Base-by-base conservation (phyloP, 2,113 vertebrate species). In the Microtus pennsylvanicus region DNA sequence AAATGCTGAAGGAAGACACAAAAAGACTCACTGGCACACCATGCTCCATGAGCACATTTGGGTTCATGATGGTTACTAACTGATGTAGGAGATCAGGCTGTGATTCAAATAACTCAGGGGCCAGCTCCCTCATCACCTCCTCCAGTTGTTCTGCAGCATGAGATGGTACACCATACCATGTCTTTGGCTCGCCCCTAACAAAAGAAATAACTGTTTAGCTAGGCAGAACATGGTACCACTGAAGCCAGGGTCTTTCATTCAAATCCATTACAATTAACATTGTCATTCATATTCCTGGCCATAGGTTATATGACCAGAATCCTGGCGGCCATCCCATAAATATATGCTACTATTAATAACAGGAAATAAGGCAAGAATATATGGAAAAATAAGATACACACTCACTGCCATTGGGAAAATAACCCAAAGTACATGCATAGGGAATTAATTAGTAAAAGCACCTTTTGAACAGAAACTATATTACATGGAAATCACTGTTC, bases 1-100 rank as follows among this genome's bases (percentile, higher is more conserved):
- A 94, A 93, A 63, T 33, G 94, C 45, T 69, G 12, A 86, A 95
- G 42, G 61, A 67, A 97, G 90, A 97, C 63, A 85, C 65, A 88
- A 42, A 89, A 92, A 96, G 87, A 99, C 99, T 96, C 98, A 99
- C 99, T 89, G 99, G 99, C 61, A 99, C 99, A 11, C 99, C 99
- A 16, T 99, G 99, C 95, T 99, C 99, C 99, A 99, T 99, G 45
- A 99, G 99, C 91, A 99, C 97, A 14, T 99, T 99, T 76, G 99
- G 99, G 97, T 99, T 99, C 99, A 99, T 99, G 97, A 99, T 99
- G 98, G 99, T 99, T 97, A 99, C 99, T 80, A 99, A 98, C 77
- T 99, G 99, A 97, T 99, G 99, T 61, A 99, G 98, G 26, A 99
- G 99, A 96, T 99, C 99, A 50, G 99, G 99, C 97, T 99, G 99